Conservation (phyloP, 2,113 vertebrate genomes). For the Tetrao urogallus region DNA sequence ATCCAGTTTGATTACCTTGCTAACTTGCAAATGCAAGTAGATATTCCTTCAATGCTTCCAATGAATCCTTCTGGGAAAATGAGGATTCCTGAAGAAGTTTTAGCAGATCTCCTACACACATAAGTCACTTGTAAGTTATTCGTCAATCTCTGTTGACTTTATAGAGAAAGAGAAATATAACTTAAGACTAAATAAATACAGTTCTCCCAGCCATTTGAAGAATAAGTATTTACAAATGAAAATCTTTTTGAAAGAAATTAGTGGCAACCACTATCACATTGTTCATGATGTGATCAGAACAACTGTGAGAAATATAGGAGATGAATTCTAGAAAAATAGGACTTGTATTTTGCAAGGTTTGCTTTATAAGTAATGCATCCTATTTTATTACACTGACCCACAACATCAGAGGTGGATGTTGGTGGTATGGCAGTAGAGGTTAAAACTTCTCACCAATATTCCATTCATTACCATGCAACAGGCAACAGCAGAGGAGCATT, state of each 20-base stretch:
- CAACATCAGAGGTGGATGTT: too few relatives aligned
- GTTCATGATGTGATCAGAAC: background rate
- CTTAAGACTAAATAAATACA: background rate
- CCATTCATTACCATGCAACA: too few relatives aligned
- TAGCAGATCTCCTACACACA: background rate
- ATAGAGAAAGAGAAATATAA: rapidly evolving
- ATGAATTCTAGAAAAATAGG: background rate
- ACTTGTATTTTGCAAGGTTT: background rate
- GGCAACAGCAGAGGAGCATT: too few relatives aligned
- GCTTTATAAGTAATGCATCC: too few relatives aligned
- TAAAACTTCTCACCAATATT: too few relatives aligned
- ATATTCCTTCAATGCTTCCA: background rate
- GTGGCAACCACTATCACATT: background rate
- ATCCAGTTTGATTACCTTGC: background rate
- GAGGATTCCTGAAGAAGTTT: background rate
- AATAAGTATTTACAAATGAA: background rate
- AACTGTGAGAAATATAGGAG: background rate
- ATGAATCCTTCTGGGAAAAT: background rate
- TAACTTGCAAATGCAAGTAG: background rate
- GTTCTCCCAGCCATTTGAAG: background rate
- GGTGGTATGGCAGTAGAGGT: too few relatives aligned
- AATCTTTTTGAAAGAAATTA: background rate
- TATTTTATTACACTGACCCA: too few relatives aligned
- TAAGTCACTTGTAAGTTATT: background rate
- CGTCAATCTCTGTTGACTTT: background rate